These are phyloP conservation scores for Hypocryptadius cinnamomeus DNA, from an alignment of 2,113 vertebrate species.

Conservation along the genomic window DNA sequence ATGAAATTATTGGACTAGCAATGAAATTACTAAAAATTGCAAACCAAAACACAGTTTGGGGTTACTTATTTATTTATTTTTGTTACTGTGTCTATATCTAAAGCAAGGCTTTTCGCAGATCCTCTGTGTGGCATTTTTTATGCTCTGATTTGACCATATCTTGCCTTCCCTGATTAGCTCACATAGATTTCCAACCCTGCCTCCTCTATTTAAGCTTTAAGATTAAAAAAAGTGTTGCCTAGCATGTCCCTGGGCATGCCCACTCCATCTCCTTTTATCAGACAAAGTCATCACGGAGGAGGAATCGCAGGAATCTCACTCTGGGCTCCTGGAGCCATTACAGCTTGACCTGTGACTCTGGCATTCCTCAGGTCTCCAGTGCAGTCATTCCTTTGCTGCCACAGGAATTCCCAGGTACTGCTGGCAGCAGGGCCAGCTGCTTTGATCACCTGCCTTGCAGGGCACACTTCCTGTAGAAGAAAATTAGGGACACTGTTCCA, in stretches of 20 bases:
- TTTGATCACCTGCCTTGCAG: conserved; percentile 4
- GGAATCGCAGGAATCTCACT: conserved; percentile 16
- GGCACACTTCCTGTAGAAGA: not conserved
- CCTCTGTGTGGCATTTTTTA: not conserved
- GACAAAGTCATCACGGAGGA: not conserved
- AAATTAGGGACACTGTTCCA: rapidly evolving
- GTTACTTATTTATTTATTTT: not conserved
- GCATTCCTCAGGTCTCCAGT: not conserved
- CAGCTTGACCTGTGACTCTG: conserved; percentile 36
- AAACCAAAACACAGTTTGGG: not conserved
- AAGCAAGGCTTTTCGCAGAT: not conserved
- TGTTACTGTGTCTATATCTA: not conserved
- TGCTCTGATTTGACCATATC: not conserved
- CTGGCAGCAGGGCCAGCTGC: not conserved
- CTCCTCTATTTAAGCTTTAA: not conserved
- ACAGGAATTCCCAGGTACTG: not conserved
- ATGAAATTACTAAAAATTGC: not conserved
- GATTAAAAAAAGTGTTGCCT: not conserved
- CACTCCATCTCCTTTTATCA: not conserved
- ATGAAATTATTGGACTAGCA: not conserved
- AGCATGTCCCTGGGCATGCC: not conserved
- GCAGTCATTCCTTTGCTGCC: not conserved
- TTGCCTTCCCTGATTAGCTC: not conserved
- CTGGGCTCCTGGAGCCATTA: not conserved
- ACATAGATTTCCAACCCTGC: not conserved